These are phyloP conservation scores for Tenebrosternarchus preto DNA, from an alignment of 2,113 vertebrate species.

Conservation along the genomic window DNA sequence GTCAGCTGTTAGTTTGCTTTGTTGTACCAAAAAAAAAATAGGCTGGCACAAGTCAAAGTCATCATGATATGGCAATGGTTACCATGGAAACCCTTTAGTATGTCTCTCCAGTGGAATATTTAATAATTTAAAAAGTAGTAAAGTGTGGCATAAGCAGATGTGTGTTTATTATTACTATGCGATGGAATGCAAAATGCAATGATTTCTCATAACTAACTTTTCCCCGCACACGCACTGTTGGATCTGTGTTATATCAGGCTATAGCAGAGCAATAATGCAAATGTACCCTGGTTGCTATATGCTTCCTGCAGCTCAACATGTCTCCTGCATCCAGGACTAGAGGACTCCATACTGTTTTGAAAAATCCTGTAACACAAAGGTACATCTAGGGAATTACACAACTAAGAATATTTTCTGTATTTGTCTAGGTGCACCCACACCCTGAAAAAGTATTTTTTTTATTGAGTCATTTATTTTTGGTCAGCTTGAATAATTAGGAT, in stretches of 20 bases:
- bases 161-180: neutral
- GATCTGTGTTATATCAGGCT: neutral
- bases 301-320: neutral
- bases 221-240: neutral
- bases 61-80: neutral
- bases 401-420: too few relatives aligned
- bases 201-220: neutral
- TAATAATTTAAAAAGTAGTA: slow-evolving; percentile 17
- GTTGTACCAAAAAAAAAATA: neutral
- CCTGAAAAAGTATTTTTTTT: too few relatives aligned
- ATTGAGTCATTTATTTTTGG: too few relatives aligned
- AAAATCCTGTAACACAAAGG: too few relatives aligned
- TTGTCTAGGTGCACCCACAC: too few relatives aligned
- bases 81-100: slow-evolving; percentile 27
- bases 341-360: neutral
- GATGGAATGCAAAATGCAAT: neutral
- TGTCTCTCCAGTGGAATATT: neutral
- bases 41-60: neutral
- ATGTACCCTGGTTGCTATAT: neutral
- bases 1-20: neutral
- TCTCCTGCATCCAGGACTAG: neutral
- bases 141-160: neutral
- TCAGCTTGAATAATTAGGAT: too few relatives aligned
- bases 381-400: too few relatives aligned
- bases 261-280: neutral